Percentiles rank a stretch among this genome's conserved stretches.
These are phyloP conservation scores for Acronicta alni DNA, from an alignment of 2,888 invertebrate genomes.

Conservation along the genomic window DNA sequence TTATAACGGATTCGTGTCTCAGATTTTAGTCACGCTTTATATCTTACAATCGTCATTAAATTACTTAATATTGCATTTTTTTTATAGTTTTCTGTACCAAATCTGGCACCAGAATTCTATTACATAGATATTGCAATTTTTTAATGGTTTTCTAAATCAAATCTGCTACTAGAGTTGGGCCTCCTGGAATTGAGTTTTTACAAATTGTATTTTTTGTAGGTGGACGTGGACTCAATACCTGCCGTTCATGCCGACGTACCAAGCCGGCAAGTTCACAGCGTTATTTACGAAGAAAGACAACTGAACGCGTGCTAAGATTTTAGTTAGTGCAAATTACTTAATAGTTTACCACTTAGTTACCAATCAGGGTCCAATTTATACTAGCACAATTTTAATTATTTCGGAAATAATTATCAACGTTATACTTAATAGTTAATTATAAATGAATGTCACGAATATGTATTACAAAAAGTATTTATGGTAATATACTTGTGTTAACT, in stretches of 20 bases:
- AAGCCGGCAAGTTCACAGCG: conserved; percentile 81
- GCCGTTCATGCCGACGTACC: conserved; percentile 93
- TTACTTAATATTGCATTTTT: no score
- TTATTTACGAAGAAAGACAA: conserved; percentile 77
- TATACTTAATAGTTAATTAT: no score
- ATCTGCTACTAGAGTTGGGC: no score
- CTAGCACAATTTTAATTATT: no score
- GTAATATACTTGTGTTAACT: background rate
- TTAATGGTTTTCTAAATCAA: background rate
- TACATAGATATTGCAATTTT: no score
- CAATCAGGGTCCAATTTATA: background rate
- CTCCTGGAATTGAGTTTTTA: background rate
- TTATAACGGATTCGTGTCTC: no score
- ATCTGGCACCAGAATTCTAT: no score
- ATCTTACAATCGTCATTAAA: no score
- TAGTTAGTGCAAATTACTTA: background rate
- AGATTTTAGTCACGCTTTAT: no score
- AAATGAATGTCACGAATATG: background rate
- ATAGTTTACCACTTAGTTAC: background rate
- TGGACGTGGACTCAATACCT: conserved; percentile 92
- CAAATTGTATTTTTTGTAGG: conserved; percentile 70
- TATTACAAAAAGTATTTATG: background rate
- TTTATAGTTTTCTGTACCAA: no score
- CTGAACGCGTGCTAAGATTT: conserved; percentile 54
- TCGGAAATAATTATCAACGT: no score